Percentiles rank a stretch among this genome's conserved stretches.
Evolutionary conservation across 23 tunicate genomes (phyloP).

Genomic region (Clavelina lepadiformis): DNA sequence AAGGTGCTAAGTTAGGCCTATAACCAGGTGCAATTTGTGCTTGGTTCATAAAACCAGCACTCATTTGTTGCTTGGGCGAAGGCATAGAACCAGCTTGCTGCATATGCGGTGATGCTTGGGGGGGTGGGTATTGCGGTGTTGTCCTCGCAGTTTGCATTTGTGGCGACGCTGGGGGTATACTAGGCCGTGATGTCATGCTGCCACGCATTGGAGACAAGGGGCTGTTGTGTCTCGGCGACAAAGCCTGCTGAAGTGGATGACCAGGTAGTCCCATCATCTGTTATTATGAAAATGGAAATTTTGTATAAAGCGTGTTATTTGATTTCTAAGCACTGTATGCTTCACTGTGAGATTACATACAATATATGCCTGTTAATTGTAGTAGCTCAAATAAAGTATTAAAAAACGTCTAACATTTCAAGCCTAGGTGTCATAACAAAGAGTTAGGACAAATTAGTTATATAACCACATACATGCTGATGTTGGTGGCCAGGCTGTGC

Average conservation of each 20-base stretch:
- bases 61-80: constrained; percentile 50
- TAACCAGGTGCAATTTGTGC: constrained; percentile 23
- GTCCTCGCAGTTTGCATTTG: constrained; percentile 34
- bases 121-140: constrained; percentile 42
- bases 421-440: no score
- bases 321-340: no score
- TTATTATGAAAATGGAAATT: no score
- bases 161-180: constrained; percentile 47
- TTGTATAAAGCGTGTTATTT: no score
- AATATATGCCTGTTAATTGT: no score
- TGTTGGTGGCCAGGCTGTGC: constrained; percentile 16
- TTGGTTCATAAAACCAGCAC: constrained; percentile 17
- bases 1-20: constrained; percentile 10
- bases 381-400: no score
- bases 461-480: constrained; percentile 10
- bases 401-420: no score
- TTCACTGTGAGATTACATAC: no score
- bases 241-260: constrained; percentile 53
- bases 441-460: no score
- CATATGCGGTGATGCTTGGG: constrained; percentile 47
- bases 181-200: constrained; percentile 2
- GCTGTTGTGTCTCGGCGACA: constrained; percentile 59
- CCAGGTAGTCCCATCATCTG: constrained; percentile 49
- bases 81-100: constrained; percentile 45
- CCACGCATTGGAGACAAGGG: constrained; percentile 63